Evolutionary conservation across 2,888 invertebrate genomes (phyloP), one percentile per base, ranked within the genome.

Genomic region (Epistrophe eligans): DNA sequence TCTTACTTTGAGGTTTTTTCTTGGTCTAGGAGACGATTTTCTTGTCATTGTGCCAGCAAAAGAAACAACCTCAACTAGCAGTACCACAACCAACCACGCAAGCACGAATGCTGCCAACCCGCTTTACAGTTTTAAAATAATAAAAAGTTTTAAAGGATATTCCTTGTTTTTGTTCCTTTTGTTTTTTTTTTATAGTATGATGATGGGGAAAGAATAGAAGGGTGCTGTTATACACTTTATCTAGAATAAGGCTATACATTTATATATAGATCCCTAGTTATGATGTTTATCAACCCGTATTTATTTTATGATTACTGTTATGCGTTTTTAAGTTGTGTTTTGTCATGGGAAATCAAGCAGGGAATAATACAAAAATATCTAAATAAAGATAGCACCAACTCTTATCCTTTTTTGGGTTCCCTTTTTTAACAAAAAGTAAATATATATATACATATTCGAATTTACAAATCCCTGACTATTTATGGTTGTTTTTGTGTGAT

Each of bases 281-380:
- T 40, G 81, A 82, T 85, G 81, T 77, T 81, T 85, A 85, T 85
- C 85, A 70, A 64, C 77, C 85, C 77, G 85, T 77, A 85, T 85
- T 82, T 85, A 77, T 85, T 85, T 85, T 85, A 85, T 85, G 85
- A 85, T 85, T 74, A 82, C 85, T 81, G 85, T 85, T 85, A 85
- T 85, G 85, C 77, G 82, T 85, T 85, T 85, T 85, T 85, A 82
- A 85, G 85, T 82, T 85, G 82, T 82, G 50, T 79, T 82, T 79
- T 81, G 73, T 82, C 73, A 73, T 71, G 70, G 70, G 35, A 82
- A 77, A 60, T 43, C 66, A 71, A 64, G 45, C 82, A 79, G 57
- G 28, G 55, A 17, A 62, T 40, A 40, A 58, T 24, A 24, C 52
- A 64, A 60, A 70, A 32, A 79, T 67, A 13, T 50, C 35, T 5